These are phyloP conservation scores for Microplitis mediator DNA, from an alignment of 1,140 invertebrate genomes.

Conservation along the genomic window DNA sequence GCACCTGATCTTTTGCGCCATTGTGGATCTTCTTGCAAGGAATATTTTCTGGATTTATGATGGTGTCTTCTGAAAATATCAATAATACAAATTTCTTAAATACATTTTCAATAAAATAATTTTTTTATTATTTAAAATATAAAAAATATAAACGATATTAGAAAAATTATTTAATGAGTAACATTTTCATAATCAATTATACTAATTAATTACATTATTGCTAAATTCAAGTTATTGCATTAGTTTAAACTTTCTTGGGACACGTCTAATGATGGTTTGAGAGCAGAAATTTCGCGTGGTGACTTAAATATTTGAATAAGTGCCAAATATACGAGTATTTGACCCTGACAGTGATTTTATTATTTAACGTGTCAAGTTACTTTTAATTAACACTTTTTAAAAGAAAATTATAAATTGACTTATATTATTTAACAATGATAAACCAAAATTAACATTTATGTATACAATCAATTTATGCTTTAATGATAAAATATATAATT, in stretches of 20 bases:
- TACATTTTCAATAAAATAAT: not conserved
- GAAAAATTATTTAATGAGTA: not conserved
- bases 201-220: not conserved
- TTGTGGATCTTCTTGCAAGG: constrained; percentile 72
- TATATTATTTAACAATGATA: too few relatives aligned
- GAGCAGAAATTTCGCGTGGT: not conserved
- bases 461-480: not conserved
- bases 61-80: constrained; percentile 40
- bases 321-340: constrained; percentile 47
- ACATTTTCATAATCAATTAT: too few relatives aligned
- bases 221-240: not conserved
- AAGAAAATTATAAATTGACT: too few relatives aligned
- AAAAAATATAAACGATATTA: not conserved
- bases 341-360: constrained; percentile 40
- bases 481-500: too few relatives aligned
- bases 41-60: constrained; percentile 74
- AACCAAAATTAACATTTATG: not conserved
- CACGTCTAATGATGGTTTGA: not conserved
- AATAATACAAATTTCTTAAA: too few relatives aligned
- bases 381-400: not conserved
- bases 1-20: constrained; percentile 65
- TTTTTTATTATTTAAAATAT: not conserved
- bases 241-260: not conserved
- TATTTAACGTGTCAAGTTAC: constrained; percentile 27
- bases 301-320: constrained; percentile 14